phyloP scores from a whole-genome alignment of 2,113 vertebrate genomes.

The Neolamprologus fasciatus region DNA sequence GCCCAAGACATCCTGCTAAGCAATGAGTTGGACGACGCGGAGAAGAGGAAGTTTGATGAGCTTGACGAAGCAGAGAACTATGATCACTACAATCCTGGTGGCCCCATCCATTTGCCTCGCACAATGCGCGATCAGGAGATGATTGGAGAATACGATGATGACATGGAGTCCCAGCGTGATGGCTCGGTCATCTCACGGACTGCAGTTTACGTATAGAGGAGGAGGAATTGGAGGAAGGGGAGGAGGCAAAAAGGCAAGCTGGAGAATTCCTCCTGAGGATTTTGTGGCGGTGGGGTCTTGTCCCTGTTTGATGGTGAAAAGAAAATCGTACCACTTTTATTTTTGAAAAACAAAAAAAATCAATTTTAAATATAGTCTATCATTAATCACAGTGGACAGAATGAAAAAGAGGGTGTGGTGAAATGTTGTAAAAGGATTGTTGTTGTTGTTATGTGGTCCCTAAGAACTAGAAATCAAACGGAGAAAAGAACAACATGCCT shows the following conservation, averaged over 20 bases:
- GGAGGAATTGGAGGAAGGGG: background rate
- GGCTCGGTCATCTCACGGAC: conserved; percentile 87
- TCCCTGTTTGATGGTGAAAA: conserved; percentile 1
- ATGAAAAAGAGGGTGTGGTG: background rate
- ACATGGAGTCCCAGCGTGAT: conserved; percentile 89
- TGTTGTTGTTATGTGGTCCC: conserved; percentile 1
- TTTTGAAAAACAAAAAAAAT: conserved; percentile 43
- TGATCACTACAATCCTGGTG: conserved; percentile 69
- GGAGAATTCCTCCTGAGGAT: conserved; percentile 15
- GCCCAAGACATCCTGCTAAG: conserved; percentile 74
- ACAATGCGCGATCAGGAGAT: conserved; percentile 43
- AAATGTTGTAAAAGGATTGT: background rate
- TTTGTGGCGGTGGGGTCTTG: background rate
- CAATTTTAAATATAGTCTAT: conserved; percentile 46
- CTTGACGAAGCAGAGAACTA: conserved; percentile 76
- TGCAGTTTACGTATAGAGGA: conserved; percentile 82
- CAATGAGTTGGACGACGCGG: conserved; percentile 65
- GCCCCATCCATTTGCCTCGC: conserved; percentile 69
- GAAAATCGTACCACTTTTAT: conserved; percentile 56
- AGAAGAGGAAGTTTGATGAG: conserved; percentile 74
- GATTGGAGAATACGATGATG: conserved; percentile 74
- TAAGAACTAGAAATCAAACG: conserved; percentile 17
- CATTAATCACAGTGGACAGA: conserved; percentile 42
- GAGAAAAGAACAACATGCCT: conserved; percentile 32
- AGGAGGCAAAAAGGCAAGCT: background rate